Conservation (phyloP, 2,113 vertebrate species). For the Trachemys scripta region DNA sequence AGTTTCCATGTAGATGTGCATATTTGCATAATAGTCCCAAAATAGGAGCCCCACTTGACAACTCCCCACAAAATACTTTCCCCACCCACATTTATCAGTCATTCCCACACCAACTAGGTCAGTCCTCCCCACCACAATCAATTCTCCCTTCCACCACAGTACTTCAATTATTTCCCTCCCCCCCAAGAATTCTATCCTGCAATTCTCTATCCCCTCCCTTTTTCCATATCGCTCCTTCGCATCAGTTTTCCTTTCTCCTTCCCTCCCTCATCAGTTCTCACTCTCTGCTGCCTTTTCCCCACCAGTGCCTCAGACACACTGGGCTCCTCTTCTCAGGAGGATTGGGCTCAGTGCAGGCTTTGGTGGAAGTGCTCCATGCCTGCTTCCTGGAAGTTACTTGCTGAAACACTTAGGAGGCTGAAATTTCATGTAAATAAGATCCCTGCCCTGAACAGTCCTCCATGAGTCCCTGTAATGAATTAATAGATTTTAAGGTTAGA, state of each 20-base stretch:
- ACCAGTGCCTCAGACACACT: too few relatives aligned
- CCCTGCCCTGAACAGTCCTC: not conserved
- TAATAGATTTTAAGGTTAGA: rapidly evolving
- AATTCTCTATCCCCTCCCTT: not conserved
- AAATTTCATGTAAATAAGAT: not conserved
- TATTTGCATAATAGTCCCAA: not conserved
- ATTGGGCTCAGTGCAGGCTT: too few relatives aligned
- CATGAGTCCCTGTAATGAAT: not conserved
- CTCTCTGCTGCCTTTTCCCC: not conserved
- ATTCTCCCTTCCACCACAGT: not conserved
- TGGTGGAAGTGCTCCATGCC: too few relatives aligned
- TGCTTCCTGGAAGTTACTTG: too few relatives aligned
- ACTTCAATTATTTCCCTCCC: not conserved
- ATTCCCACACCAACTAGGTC: not conserved
- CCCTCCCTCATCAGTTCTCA: not conserved
- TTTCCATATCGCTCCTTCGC: too few relatives aligned
- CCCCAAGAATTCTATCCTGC: not conserved
- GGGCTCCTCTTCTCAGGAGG: too few relatives aligned
- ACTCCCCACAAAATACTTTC: not conserved
- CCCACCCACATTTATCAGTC: not conserved
- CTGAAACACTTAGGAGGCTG: not conserved
- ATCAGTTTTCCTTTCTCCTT: not conserved
- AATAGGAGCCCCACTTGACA: not conserved
- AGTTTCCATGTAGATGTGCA: not conserved
- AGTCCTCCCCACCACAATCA: not conserved